Conservation (phyloP, 2,797 vertebrate species). For the Tarsius wallacei region DNA sequence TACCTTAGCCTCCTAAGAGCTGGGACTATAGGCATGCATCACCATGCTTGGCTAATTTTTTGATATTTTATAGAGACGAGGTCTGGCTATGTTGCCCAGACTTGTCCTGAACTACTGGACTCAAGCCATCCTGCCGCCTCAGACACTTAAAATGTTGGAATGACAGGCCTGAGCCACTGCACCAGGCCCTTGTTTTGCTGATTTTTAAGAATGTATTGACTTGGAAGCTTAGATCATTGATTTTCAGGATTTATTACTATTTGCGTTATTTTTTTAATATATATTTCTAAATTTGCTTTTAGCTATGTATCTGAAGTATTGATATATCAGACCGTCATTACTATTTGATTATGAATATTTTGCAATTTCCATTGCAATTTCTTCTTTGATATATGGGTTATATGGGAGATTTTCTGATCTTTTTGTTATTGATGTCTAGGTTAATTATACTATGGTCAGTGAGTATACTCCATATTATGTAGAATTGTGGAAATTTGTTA, state of each 20-base stretch:
- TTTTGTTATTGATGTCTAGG: neutral
- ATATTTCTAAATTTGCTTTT: neutral
- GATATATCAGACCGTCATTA: neutral
- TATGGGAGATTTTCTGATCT: neutral
- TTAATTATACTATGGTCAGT: neutral
- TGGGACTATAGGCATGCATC: too few species aligned
- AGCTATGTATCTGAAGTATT: neutral
- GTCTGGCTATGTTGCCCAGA: too few species aligned
- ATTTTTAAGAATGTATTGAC: neutral
- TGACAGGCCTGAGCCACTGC: too few species aligned
- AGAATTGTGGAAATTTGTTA: neutral
- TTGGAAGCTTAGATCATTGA: neutral
- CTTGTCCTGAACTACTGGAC: too few species aligned
- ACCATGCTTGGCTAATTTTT: too few species aligned
- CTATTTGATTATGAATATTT: conserved; percentile 9
- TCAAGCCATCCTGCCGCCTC: too few species aligned
- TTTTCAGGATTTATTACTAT: neutral
- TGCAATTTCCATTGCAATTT: neutral
- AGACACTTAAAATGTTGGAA: too few species aligned
- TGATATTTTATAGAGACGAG: too few species aligned
- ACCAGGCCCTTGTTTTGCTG: neutral
- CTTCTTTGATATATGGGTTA: neutral
- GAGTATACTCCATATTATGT: neutral
- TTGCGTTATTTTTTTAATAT: neutral
- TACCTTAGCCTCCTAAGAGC: too few species aligned